These are phyloP conservation scores for Chironomus riparius DNA, from an alignment of 2,888 invertebrate genomes.

Conservation along the genomic window DNA sequence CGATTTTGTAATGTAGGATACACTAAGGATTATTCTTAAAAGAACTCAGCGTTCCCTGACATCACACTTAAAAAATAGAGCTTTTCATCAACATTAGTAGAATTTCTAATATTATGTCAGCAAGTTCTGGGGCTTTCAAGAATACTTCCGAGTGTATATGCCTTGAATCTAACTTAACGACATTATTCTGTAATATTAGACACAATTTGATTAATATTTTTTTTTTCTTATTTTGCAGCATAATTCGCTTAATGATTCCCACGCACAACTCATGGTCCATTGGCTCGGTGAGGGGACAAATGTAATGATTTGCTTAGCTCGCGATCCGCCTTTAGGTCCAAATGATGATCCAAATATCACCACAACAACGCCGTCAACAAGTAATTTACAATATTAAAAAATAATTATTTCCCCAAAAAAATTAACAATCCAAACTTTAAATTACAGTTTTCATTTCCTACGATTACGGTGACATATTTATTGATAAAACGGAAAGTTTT, in stretches of 20 bases:
- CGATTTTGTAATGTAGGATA: too few relatives aligned
- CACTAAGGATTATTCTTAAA: too few relatives aligned
- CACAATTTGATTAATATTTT: neutral
- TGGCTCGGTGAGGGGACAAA: slow-evolving; percentile 85
- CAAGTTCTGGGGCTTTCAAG: too few relatives aligned
- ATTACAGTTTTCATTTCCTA: slow-evolving; percentile 65
- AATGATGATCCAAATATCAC: slow-evolving; percentile 33
- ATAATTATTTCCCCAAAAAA: neutral
- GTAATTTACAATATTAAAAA: neutral
- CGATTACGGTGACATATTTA: slow-evolving; percentile 74
- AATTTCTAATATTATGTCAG: too few relatives aligned
- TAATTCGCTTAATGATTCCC: slow-evolving; percentile 69
- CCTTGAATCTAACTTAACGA: too few relatives aligned
- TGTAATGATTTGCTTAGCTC: slow-evolving; percentile 77
- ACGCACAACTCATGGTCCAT: slow-evolving; percentile 82
- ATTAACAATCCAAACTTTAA: neutral
- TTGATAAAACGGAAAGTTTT: slow-evolving; percentile 62
- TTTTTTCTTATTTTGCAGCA: slow-evolving; percentile 48
- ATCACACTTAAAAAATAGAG: too few relatives aligned
- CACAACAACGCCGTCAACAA: slow-evolving; percentile 60
- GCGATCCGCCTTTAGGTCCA: slow-evolving; percentile 52
- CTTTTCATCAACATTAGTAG: too few relatives aligned
- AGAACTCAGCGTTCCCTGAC: too few relatives aligned
- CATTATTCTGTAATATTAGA: neutral
- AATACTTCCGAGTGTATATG: too few relatives aligned